Evolutionary conservation across 2,888 invertebrate genomes (phyloP), one percentile per base, ranked within the genome.

Genomic region (Blastobasis adustella): DNA sequence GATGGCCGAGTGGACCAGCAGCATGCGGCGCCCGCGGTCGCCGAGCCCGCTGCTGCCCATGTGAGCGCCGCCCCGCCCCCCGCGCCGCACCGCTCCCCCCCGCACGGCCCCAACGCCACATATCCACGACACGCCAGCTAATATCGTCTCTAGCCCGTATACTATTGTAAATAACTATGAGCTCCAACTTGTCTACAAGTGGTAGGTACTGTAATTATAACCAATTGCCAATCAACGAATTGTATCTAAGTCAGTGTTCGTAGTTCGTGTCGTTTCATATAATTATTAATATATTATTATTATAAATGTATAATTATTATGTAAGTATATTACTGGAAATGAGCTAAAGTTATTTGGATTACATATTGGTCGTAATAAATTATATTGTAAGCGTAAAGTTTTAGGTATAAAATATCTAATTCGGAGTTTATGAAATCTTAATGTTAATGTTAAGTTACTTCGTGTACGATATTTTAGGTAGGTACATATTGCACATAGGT

Each of bases 1-100:
- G 90, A 90, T 90, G 89, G 84, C 83, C 76, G 88, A 88, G 75
- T 90, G 89, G 89, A 79, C 85, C 76, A 77, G 80, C 67, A 77
- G 81, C 72, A 76, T 79, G 71, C 83, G 83, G 65, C 79, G 81
- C 55, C 61, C 78, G 73, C 81, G 82, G 60, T 84, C 82, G 55
- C 81, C 81, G 66, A 85, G 86, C 73, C 87, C 87, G 66, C 81
- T 86, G 68, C 83, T 86, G 76, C 76, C 82, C 63, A 72, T 77
- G 76, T 82, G 62, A 87, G 79, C 83, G 71, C 68, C 49, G 46
- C 40, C 43, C 48, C 54, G 46, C 49, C 44, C 47, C 37, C 48
- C 54, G 42, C 47, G 38, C 36, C 36, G 37, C n/a, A 5, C 9
- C 46, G 46, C 49, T 41, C 23, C 47, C 50, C 50, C 51, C 37